Conservation (phyloP, 2,113 vertebrate species). For the Anthoscopus minutus region DNA sequence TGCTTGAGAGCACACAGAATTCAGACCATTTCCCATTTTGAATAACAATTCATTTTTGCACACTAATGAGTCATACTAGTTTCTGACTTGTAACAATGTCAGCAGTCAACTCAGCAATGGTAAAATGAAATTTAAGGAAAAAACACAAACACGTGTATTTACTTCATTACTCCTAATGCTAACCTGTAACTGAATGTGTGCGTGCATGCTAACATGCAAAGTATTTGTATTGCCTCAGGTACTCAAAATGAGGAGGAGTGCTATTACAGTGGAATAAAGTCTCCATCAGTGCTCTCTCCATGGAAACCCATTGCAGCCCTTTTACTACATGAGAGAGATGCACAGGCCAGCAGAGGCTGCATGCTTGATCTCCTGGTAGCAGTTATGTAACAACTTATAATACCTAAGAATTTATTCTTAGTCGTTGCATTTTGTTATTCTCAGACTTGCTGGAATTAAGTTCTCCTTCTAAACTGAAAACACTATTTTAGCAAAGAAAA, state of each 20-base stretch:
- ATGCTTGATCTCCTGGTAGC: not conserved
- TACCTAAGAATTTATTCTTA: not conserved
- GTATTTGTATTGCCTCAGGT: accelerated
- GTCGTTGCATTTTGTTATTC: not conserved
- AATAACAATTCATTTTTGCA: not conserved
- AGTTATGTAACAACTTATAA: not conserved
- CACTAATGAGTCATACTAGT: not conserved
- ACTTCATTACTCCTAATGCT: not conserved
- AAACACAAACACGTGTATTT: not conserved
- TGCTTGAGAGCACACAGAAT: accelerated
- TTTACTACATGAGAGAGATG: not conserved
- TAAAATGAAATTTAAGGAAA: not conserved
- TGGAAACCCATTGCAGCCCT: constrained; percentile 25
- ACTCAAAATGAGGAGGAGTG: not conserved
- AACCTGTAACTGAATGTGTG: not conserved
- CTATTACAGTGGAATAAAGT: not conserved
- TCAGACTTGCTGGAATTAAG: not conserved
- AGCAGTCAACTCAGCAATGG: not conserved
- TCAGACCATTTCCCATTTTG: not conserved
- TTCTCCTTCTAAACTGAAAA: not conserved
- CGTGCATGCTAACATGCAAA: not conserved
- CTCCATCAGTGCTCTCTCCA: not conserved
- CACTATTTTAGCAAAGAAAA: not conserved
- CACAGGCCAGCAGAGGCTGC: not conserved
- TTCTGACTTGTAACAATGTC: not conserved